phyloP scores from a whole-genome alignment of 2,113 vertebrate genomes.

The Anolis sagrei region DNA sequence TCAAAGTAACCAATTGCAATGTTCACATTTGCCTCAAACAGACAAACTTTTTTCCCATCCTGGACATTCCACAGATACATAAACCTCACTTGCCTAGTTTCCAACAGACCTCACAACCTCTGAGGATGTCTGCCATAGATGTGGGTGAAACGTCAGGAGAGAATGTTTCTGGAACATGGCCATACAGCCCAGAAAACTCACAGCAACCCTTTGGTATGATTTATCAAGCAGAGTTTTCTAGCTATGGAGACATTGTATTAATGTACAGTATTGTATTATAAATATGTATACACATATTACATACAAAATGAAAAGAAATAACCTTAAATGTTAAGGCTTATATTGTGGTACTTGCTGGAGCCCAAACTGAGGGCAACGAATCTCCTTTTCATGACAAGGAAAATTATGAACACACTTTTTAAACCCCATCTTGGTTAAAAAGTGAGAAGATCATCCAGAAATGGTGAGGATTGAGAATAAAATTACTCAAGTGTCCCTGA shows the following conservation, averaged over 20 bases:
- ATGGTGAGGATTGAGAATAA: background rate
- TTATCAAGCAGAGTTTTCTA: background rate
- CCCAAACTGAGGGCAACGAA: background rate
- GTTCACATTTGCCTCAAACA: no score
- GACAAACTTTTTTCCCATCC: no score
- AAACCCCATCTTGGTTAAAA: background rate
- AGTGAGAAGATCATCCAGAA: accelerated
- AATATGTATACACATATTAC: background rate
- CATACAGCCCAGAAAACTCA: no score
- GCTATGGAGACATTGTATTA: background rate
- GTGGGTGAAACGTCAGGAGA: no score
- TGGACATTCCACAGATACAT: no score
- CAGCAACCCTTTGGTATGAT: no score
- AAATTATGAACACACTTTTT: background rate
- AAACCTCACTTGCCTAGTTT: no score
- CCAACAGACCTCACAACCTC: no score
- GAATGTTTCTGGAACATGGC: no score
- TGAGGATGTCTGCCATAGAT: no score
- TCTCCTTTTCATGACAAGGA: background rate
- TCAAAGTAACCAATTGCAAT: no score
- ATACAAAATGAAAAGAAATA: background rate
- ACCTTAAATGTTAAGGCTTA: background rate
- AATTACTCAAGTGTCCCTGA: no score
- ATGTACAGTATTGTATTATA: background rate
- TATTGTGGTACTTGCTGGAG: background rate